Base-by-base conservation (phyloP, 2,113 vertebrate genomes). In the Labeo catla region DNA sequence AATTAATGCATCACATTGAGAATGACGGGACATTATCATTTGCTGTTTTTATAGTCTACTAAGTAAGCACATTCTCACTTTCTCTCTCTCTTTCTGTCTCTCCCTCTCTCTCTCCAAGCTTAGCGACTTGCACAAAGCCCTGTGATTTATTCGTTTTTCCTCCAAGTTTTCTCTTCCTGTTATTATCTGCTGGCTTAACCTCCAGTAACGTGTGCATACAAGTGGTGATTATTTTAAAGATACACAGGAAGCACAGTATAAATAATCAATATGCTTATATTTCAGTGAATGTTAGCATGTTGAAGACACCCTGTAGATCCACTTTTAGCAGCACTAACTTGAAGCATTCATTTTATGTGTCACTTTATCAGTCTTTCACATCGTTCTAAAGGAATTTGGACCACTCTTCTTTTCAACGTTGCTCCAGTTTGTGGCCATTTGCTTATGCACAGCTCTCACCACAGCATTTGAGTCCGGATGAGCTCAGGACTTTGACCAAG, bases 1-100 rank as follows among this genome's bases (percentile, higher is more conserved):
- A 84, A 78, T 84, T 52, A 8, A 74, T 84, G 85, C 85, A 74
- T 86, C 79, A 73, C 45, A 79, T 49, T 80, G 68, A 63, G 50
- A 47, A 59, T 86, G 57, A 84, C 57, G 63, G 54, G 54, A 74
- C 72, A 66, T 88, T 57, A 84, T 80, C 84, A 36, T 57, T 81
- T 70, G 49, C 10, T 74, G 54, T 59, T 70, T 39, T 88, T 88
- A 86, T 61, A 54, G 43, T 74, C 8, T 19, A 54, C 87, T 79
- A 81, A 86, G 72, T 72, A 73, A 83, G 87, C 87, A 79, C 13
- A 79, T 36, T 47, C 39, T 63, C n/a, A 23, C 7, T 76, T 23
- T 63, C 65, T 84, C 5, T 19, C 36, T n/a, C 73, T 36, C 50
- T 45, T 21, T 43, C 39, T 49, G 2, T 52, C 45, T 84, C 4